Base-by-base conservation (phyloP, 1,140 invertebrate genomes). In the Akabosia matsudoensis region DNA sequence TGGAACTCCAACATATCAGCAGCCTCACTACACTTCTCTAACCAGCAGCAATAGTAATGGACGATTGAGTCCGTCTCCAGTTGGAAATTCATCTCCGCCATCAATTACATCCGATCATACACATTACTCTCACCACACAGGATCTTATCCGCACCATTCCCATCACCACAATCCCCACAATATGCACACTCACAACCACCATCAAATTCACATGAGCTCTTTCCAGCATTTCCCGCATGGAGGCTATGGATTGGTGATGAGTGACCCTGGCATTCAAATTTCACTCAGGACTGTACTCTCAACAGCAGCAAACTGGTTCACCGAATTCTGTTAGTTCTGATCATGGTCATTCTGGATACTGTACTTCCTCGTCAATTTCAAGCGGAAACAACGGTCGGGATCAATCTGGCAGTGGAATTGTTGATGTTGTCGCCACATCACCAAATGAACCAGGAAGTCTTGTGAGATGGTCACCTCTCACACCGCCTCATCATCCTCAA, bases 381-480 rank as follows among this genome's bases (percentile, higher is more conserved):
- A 22, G 54, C 14, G 54, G 22, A 10, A 10, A 56, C 3, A 7
- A 4, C 13, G 54, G 54, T 10, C 4, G 54, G 24, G 54, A 24
- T 61, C 61, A 67, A 30, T 67, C 61, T 30, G 54, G 54, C 13
- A 22, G 54, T 10, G 54, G 54, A 3, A 24, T 61, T 24, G 54
- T 61, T 10, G 61, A 67, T 67, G 61, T 67, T 28, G 61, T 28
- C 13, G 61, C 24, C 1, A 67, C 61, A 30, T 13, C 24, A 4
- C 7, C 10, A 30, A 67, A 31, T 30, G 61, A 31, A 13, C 26
- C 26, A 30, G 31, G 61, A 30, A 24, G 54, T 7, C 10, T 37
- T 22, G 54, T 76, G 31, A 51, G 74, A 1, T 79, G 79, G 79
- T 79, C 79, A 24, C 79, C 79, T 1, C 76, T 79, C 3, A 79